Base-by-base conservation (phyloP, 2,888 invertebrate genomes). In the Coenonympha arcania region DNA sequence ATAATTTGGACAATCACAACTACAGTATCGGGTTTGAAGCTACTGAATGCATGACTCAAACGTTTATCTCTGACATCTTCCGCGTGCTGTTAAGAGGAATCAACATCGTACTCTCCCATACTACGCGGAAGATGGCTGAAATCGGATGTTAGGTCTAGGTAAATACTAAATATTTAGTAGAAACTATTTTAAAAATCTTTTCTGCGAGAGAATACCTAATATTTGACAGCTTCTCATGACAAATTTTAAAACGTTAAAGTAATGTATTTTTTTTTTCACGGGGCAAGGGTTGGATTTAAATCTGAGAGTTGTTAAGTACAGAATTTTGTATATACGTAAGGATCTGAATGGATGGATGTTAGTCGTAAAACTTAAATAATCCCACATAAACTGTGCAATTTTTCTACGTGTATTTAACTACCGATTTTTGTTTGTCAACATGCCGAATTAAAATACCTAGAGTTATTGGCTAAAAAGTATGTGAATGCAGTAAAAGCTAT, bases 401-500 rank as follows among this genome's bases (percentile, higher is more conserved):
- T 64, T 44, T 64, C 60, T 61, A 65, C 58, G 59, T 68, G 66
- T 70, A 51, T 61, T 63, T n/a, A n/a, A 59, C 68, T 66, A 24
- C 6, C 13, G 11, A 13, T 30, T 15, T 19, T 19, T 18, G 15
- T 11, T 30, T 44, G 65, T 75, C 68, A 69, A 66, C 68, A 62
- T 64, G 76, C 82, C 82, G 81, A 83, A 81, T 84, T 77, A 44
- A 71, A 74, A 73, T 71, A 76, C 71, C 69, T 73, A 79, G 65
- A 69, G 77, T 78, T 76, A 42, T 42, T 50, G 72, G 34, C 74
- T 72, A 72, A n/a, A 9, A 66, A 68, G 66, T 67, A 78, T 84
- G 83, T 85, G 81, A 80, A 79, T 68, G 76, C 81, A 81, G 76
- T 80, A 75, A 39, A 75, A 39, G 76, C 76, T 81, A 79, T 82